Evolutionary conservation across 2,888 invertebrate species (phyloP), one percentile per base, ranked within the genome.

Genomic region (Drosophila mimica): DNA sequence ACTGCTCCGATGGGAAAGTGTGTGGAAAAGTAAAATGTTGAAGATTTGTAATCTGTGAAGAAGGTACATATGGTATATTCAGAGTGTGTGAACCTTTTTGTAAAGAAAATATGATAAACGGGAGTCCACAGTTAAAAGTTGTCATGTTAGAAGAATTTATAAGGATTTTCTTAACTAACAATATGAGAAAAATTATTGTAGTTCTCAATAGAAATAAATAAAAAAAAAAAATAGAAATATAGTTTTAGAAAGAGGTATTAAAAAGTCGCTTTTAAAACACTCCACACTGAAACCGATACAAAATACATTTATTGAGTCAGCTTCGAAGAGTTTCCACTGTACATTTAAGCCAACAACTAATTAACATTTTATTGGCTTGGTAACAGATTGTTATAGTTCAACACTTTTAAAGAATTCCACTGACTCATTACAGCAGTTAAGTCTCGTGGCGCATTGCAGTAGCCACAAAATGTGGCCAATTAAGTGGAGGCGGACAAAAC

Each of bases 391-490:
- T 30, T 36, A 54, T n/a, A 30, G 38, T 38, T 11, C 4, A 3
- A 8, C 3, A 5, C n/a, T 38, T 30, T 2, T 1, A 7, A 30
- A 4, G 30, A 54, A 43, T 57, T 31, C 11, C 43, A 20, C 11
- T 57, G 31, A 57, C 43, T 57, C 57, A 31, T 9, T 25, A 43
- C 57, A 15, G 15, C 31, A 20, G 15, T 43, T 57, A 15, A 20
- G 30, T 2, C 17, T 1, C 25, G 3, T 46, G 46, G 30, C n/a
- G 46, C 53, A 69, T 46, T 75, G 49, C 63, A 66, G 81, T 74
- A 78, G 83, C 61, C 46, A 43, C 51, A 58, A 71, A 81, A 71
- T 63, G 61, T 69, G 34, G 67, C 64, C 46, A 66, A 81, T 81
- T 78, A 75, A 66, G 58, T 51, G 38, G 9, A 64, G 73, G 73